A percentile compares a stretch with the other conserved stretches of the same genome.
phyloP scores from a whole-genome alignment of 2,888 invertebrate species.

The Doris montereyensis region DNA sequence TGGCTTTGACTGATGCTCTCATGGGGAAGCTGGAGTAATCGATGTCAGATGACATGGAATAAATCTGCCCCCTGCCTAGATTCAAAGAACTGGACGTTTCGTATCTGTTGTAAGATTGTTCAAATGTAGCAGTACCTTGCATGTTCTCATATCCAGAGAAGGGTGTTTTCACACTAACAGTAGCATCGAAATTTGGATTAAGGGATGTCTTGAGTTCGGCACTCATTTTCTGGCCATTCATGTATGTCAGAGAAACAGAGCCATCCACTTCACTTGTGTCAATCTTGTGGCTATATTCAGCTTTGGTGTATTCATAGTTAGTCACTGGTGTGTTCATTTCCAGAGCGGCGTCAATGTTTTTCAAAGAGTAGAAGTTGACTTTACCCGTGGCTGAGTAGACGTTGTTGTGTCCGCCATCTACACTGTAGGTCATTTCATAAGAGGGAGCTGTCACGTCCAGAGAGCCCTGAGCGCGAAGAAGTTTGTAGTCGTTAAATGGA shows the following conservation, averaged over 20 bases:
- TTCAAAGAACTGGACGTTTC: conserved; percentile 27
- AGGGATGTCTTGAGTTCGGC: conserved; percentile 22
- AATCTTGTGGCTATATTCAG: conserved; percentile 38
- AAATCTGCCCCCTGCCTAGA: conserved; percentile 16
- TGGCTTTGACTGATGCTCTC: conserved; percentile 30
- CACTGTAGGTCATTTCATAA: conserved; percentile 20
- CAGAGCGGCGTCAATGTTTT: conserved; percentile 31
- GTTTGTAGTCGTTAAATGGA: conserved; percentile 44
- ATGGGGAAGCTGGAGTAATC: conserved; percentile 37
- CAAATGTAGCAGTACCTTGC: conserved; percentile 27
- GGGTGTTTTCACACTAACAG: conserved; percentile 49
- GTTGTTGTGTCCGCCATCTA: conserved; percentile 30
- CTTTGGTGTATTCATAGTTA: conserved; percentile 36
- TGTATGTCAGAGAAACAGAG: conserved; percentile 23
- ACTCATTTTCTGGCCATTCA: conserved; percentile 7
- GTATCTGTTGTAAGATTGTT: conserved; percentile 27
- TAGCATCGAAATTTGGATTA: conserved; percentile 38
- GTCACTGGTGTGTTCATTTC: conserved; percentile 36
- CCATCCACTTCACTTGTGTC: conserved; percentile 10
- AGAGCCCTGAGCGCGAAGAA: conserved; percentile 16
- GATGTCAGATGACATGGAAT: conserved; percentile 21
- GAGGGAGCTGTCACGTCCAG: conserved; percentile 11
- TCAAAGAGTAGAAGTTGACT: conserved; percentile 15
- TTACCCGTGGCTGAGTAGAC: conserved; percentile 14
- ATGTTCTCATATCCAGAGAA: conserved; percentile 42